Conservation (phyloP, 2,113 vertebrate species). For the Pelvicachromis taeniatus region DNA sequence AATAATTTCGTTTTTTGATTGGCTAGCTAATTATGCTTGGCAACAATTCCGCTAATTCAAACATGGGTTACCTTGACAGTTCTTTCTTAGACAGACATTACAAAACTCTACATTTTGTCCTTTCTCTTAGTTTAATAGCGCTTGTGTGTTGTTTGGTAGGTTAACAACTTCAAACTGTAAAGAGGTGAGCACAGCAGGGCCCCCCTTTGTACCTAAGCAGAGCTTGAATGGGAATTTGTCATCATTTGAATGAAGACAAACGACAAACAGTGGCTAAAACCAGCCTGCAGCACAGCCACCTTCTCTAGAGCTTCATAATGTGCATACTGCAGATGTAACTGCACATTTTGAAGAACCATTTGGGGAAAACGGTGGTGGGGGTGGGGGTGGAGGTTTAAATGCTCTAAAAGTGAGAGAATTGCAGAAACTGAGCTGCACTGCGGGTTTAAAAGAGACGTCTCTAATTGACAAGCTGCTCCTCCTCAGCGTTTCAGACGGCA, state of each 20-base stretch:
- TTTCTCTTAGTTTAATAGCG: background rate
- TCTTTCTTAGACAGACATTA: background rate
- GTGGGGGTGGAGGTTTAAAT: background rate
- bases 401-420: background rate
- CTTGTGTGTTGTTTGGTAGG: background rate
- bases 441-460: slow-evolving; percentile 37
- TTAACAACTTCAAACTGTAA: background rate
- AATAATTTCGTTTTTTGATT: accelerated
- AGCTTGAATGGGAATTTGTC: background rate
- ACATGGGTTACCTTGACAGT: background rate
- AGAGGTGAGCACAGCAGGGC: background rate
- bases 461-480: slow-evolving; percentile 30
- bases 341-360: background rate
- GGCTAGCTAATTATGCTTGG: background rate
- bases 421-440: background rate
- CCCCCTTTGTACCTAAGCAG: background rate
- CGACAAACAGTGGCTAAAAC: background rate
- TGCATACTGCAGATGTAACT: background rate
- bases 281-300: background rate
- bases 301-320: background rate
- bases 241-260: background rate
- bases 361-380: background rate
- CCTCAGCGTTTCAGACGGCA: background rate
- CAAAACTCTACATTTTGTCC: background rate
- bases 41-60: background rate